Base-by-base conservation (phyloP, 2,888 invertebrate species). In the Carpatolechia fugitivella region DNA sequence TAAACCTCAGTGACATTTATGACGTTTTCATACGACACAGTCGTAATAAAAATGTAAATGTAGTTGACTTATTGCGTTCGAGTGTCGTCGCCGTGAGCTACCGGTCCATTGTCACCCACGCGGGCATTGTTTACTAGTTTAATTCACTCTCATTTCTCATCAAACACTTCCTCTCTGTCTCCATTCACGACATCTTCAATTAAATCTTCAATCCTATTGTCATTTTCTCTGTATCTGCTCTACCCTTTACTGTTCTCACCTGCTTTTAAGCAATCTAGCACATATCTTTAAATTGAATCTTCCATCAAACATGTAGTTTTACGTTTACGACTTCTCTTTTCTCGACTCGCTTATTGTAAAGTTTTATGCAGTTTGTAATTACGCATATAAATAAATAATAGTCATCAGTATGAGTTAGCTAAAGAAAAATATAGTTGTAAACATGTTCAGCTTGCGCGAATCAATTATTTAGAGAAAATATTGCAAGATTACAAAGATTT, bases 1-100 rank as follows among this genome's bases (percentile, higher is more conserved):
- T 35, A 31, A 36, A 11, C 30, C 13, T 8, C 6, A 11, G 40
- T 41, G 40, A 41, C 41, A 52, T 41, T 52, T 50, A 38, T 29
- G 35, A 29, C n/a, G 38, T 38, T 50, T 50, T 24, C 24, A 38
- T 38, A 29, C 38, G 38, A 59, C 65, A 69, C 63, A 68, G 65
- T 66, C 66, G 78, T 72, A 80, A 80, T 83, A 78, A 80, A 81
- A 76, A 82, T 80, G 84, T 80, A 76, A 82, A 82, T 79, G 61
- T 61, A 56, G 56, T 58, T 68, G 72, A 75, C 64, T 70, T 72
- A 72, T 65, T 61, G 66, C 65, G 69, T 64, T 64, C 57, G 57
- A 62, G 65, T 70, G 65, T 65, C 68, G 67, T 58, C 53, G 54
- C 63, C 62, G 62, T 61, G 65, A 59, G 78, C 80, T 80, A 80